Percentiles rank a stretch among this genome's conserved stretches.
These are phyloP conservation scores for Adoxophyes honmai DNA, from an alignment of 1,140 invertebrate genomes.

Conservation along the genomic window DNA sequence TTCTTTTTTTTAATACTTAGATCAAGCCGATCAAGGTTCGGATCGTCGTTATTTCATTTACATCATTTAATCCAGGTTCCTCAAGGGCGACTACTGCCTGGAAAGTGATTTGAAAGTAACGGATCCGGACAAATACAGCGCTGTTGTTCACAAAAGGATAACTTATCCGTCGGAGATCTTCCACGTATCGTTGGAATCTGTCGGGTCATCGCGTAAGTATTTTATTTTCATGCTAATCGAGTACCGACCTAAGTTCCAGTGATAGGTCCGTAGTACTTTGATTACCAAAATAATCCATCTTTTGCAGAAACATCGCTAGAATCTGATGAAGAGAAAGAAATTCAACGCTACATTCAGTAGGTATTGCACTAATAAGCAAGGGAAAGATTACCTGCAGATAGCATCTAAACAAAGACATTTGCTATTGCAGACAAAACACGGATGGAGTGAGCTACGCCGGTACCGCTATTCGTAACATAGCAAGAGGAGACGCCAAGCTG, in stretches of 20 bases:
- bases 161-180: constrained; percentile 37
- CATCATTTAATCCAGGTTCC: constrained; percentile 30
- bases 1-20: no score
- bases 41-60: no score
- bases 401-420: no score
- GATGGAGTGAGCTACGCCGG: constrained; percentile 60
- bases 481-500: constrained; percentile 32
- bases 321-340: constrained; percentile 40
- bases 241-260: no score
- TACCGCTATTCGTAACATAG: constrained; percentile 39
- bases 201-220: background rate
- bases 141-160: constrained; percentile 4
- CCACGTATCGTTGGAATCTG: constrained; percentile 16
- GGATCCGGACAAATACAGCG: constrained; percentile 18
- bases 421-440: constrained; percentile 41
- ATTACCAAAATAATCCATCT: constrained; percentile 21
- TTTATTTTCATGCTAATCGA: background rate
- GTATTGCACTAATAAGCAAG: no score
- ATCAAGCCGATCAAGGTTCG: no score
- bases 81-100: constrained; percentile 54
- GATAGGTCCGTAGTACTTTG: no score
- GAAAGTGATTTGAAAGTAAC: constrained; percentile 41
- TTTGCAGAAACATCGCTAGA: constrained; percentile 42
- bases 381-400: no score
- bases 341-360: background rate